Percentiles rank a stretch among this genome's conserved stretches.
Evolutionary conservation across 2,797 vertebrate genomes (phyloP).

Genomic region (Rhynchonycteris naso): DNA sequence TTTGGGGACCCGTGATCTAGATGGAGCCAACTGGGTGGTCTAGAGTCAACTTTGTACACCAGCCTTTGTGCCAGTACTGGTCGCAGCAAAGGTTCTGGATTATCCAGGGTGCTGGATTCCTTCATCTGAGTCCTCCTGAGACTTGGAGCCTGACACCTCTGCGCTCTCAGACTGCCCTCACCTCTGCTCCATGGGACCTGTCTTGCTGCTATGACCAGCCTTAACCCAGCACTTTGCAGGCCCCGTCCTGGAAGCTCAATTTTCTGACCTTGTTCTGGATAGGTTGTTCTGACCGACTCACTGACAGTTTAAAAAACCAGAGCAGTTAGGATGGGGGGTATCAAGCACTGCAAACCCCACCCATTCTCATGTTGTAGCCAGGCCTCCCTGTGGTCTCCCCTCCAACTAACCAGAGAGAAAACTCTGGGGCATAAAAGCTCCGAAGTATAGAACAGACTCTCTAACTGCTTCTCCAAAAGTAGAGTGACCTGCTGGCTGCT

Average conservation of each 20-base stretch:
- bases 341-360: background rate
- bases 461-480: background rate
- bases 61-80: background rate
- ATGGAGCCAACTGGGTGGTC: background rate
- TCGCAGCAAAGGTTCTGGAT: background rate
- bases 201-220: background rate
- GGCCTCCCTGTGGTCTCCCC: background rate
- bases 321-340: fast-evolving
- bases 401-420: background rate
- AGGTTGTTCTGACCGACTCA: background rate
- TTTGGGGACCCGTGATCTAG: too few relatives aligned
- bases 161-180: background rate
- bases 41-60: background rate
- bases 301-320: background rate
- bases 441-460: background rate
- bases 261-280: background rate
- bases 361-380: background rate
- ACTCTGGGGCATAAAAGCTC: background rate
- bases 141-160: background rate
- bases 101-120: background rate
- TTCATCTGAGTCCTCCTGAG: background rate
- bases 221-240: background rate
- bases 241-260: background rate
- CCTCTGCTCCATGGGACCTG: background rate
- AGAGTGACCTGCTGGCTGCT: background rate